These are phyloP conservation scores for Ceramica pisi DNA, from an alignment of 2,888 invertebrate genomes.

Conservation along the genomic window DNA sequence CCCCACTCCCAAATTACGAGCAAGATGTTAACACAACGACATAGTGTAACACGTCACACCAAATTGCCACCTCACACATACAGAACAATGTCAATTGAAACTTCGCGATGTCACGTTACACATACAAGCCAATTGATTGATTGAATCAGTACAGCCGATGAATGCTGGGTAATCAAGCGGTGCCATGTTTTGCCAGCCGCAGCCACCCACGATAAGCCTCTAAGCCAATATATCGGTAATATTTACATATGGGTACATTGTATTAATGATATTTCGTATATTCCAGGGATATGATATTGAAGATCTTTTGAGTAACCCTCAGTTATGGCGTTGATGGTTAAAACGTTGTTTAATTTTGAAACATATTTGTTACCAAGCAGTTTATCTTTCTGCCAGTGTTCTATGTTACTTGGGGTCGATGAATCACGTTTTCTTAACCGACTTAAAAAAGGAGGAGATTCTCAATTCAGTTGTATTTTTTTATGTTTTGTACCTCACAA, in stretches of 20 bases:
- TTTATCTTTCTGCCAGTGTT: neutral
- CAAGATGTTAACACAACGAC: slow-evolving; percentile 21
- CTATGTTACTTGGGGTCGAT: neutral
- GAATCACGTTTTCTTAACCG: no score
- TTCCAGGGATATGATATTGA: slow-evolving; percentile 11
- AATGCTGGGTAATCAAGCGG: slow-evolving; percentile 78
- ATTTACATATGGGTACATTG: slow-evolving; percentile 60
- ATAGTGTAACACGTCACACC: slow-evolving; percentile 17
- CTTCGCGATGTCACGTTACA: slow-evolving; percentile 17
- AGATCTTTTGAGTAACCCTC: neutral
- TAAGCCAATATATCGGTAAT: slow-evolving; percentile 69
- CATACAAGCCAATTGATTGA: slow-evolving; percentile 68
- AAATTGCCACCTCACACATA: slow-evolving; percentile 25
- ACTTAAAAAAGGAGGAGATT: no score
- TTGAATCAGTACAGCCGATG: slow-evolving; percentile 71
- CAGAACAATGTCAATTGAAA: slow-evolving; percentile 45
- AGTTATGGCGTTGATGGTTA: neutral
- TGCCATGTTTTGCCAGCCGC: slow-evolving; percentile 82
- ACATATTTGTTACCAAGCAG: neutral
- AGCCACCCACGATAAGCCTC: slow-evolving; percentile 71
- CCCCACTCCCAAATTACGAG: neutral
- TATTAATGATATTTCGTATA: slow-evolving; percentile 12
- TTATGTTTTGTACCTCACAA: no score
- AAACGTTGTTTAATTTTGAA: neutral
- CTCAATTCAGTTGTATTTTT: no score